Base-by-base conservation (phyloP, 2,113 vertebrate species). In the Notarius lentiginosus region DNA sequence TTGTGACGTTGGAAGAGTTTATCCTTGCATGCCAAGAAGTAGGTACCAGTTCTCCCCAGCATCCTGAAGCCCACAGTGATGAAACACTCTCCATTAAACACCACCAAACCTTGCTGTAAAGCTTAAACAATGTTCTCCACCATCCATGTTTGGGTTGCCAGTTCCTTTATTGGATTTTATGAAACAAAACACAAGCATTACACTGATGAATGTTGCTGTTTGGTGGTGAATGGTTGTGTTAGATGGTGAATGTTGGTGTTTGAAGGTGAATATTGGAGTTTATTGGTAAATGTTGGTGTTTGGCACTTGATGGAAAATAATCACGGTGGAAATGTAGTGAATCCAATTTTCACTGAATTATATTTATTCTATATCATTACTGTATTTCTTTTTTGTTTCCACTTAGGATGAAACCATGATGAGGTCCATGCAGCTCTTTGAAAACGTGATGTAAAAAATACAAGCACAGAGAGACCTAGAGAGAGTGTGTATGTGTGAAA, bases 1-100 rank as follows among this genome's bases (percentile, higher is more conserved):
- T 99, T 84, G 97, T 99, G 91, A 99, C 98, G 88, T 92, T 99
- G 91, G 98, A 99, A 85, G 98, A 99, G 92, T 99, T 99, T 91
- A 92, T 99, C 85, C 93, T 99, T 84, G 98, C 97, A 0, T 99
- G 98, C 90, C 97, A 99, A 88, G 97, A 99, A 96, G 98, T 99
- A 94, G 91, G 95, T 85, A 58, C 56, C 20, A n/a, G 27, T 41
- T 41, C 30, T 56, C 14, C 8, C n/a, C 7, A 66, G 18, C 41
- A 84, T 84, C 22, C 12, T 9, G 22, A 27, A 84, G 55, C 41
- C 24, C 80, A 82, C 34, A 65, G 12, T 24, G 15, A 79, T 79
- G 15, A 34, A 51, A 65, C 11, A 17, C 5, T 82, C 24, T 24
- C 30, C 20, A 63, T 63, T 58, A 41, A 24, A 49, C 47, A 66